Evolutionary conservation across 2,888 invertebrate species (phyloP).

Genomic region (Dinocampus coccinellae): DNA sequence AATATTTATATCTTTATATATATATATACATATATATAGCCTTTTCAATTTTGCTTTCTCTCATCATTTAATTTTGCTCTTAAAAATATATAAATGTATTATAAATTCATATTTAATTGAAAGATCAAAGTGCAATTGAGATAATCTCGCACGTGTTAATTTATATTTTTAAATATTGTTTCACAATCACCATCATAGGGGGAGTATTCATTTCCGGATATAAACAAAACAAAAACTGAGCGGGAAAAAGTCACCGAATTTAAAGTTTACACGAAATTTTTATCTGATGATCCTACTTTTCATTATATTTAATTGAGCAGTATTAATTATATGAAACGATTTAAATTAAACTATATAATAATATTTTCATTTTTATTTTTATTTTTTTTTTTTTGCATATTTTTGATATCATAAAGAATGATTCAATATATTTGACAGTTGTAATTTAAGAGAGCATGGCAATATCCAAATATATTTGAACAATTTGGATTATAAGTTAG

Average conservation of each 20-base stretch:
- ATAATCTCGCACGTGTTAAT: not conserved
- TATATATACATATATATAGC: not conserved
- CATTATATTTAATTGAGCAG: too few relatives aligned
- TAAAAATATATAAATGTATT: not conserved
- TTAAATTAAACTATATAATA: too few relatives aligned
- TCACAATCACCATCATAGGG: conserved; percentile 14
- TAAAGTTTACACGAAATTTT: too few relatives aligned
- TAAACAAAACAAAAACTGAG: not conserved
- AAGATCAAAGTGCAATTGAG: not conserved
- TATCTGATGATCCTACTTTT: too few relatives aligned
- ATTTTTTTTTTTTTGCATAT: not conserved
- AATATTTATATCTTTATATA: not conserved
- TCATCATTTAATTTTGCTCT: not conserved
- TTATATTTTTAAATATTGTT: not conserved
- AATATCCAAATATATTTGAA: conserved; percentile 37
- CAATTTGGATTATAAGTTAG: conserved; percentile 53
- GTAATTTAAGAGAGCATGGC: conserved; percentile 38
- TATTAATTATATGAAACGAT: too few relatives aligned
- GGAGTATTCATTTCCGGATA: not conserved
- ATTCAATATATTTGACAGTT: not conserved
- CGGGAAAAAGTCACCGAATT: too few relatives aligned
- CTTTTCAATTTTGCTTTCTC: not conserved
- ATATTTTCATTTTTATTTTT: too few relatives aligned
- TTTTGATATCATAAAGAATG: not conserved
- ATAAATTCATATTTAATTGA: not conserved